Evolutionary conservation across 64 coral and sea anemone genomes (phyloP).

Genomic region (Exaiptasia diaphana): DNA sequence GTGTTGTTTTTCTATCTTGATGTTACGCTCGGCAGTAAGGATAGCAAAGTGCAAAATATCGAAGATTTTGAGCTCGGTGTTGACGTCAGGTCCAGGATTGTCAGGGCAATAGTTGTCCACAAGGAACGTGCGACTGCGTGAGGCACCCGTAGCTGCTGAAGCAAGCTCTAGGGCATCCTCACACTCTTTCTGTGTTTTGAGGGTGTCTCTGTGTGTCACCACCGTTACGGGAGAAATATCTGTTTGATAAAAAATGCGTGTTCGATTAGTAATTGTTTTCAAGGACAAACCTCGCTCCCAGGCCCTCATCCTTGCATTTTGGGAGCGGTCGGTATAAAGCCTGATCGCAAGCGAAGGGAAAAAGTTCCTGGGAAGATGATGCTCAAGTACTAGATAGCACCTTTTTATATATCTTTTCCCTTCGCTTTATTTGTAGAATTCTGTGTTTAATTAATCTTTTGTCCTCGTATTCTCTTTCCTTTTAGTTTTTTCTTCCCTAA

Average conservation of each 20-base stretch:
- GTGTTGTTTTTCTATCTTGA: conserved; percentile 26
- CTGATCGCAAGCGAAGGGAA: no score
- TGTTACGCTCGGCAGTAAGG: conserved; percentile 40
- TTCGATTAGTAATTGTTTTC: no score
- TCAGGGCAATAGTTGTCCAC: conserved; percentile 54
- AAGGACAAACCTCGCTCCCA: no score
- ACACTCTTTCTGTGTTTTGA: conserved; percentile 22
- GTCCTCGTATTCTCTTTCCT: no score
- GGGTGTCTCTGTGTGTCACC: conserved; percentile 62
- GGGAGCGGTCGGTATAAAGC: no score
- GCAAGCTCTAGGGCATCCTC: conserved; percentile 17
- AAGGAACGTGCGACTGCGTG: conserved; percentile 43
- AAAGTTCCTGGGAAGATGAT: no score
- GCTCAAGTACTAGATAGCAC: no score
- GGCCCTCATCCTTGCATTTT: no score
- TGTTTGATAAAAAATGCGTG: not conserved
- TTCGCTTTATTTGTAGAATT: no score
- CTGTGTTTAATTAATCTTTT: no score
- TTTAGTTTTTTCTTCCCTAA: no score
- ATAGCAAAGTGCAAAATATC: conserved; percentile 55
- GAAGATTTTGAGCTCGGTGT: conserved; percentile 48
- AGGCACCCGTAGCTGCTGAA: conserved; percentile 43
- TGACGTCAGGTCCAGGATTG: conserved; percentile 2
- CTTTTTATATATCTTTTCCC: no score
- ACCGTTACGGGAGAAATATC: conserved; percentile 65